A percentile compares a stretch with the other conserved stretches of the same genome.
These are phyloP conservation scores for Cheilosia vernalis DNA, from an alignment of 2,888 invertebrate species.

Conservation along the genomic window DNA sequence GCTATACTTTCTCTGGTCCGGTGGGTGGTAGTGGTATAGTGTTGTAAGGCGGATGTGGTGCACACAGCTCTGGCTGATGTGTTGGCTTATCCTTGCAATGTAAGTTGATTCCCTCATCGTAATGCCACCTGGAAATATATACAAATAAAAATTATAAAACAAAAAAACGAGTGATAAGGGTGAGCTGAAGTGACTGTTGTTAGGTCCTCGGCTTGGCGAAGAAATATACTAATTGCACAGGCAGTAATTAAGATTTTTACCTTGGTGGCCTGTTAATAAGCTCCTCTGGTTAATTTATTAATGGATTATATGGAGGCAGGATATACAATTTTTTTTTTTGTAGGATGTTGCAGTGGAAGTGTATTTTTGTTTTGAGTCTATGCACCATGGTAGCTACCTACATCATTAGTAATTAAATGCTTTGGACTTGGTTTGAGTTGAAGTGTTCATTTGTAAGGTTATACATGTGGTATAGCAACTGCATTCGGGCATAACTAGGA, in stretches of 20 bases:
- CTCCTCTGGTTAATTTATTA: slow-evolving; percentile 75
- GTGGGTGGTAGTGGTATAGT: not conserved
- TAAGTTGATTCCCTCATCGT: slow-evolving; percentile 70
- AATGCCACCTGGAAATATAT: slow-evolving; percentile 59
- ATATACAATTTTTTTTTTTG: slow-evolving; percentile 21
- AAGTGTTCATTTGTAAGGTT: not conserved
- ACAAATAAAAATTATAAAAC: not conserved
- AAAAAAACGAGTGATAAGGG: slow-evolving; percentile 58
- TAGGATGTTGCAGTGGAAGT: slow-evolving; percentile 62
- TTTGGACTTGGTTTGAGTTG: slow-evolving; percentile 27
- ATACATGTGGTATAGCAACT: too few species aligned
- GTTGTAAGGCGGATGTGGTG: slow-evolving; percentile 59
- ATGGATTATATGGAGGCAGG: slow-evolving; percentile 64
- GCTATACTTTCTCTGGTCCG: slow-evolving; percentile 32
- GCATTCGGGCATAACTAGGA: too few species aligned
- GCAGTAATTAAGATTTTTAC: slow-evolving; percentile 75
- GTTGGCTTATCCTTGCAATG: slow-evolving; percentile 73
- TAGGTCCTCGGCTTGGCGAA: slow-evolving; percentile 60
- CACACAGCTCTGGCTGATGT: slow-evolving; percentile 58
- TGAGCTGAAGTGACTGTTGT: slow-evolving; percentile 55
- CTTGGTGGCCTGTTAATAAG: slow-evolving; percentile 75
- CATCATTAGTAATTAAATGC: slow-evolving; percentile 72
- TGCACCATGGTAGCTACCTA: slow-evolving; percentile 32
- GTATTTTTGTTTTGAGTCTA: slow-evolving; percentile 8
- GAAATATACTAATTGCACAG: slow-evolving; percentile 74